Conservation (phyloP, 2,113 vertebrate species). For the Cranoglanis bouderius region DNA sequence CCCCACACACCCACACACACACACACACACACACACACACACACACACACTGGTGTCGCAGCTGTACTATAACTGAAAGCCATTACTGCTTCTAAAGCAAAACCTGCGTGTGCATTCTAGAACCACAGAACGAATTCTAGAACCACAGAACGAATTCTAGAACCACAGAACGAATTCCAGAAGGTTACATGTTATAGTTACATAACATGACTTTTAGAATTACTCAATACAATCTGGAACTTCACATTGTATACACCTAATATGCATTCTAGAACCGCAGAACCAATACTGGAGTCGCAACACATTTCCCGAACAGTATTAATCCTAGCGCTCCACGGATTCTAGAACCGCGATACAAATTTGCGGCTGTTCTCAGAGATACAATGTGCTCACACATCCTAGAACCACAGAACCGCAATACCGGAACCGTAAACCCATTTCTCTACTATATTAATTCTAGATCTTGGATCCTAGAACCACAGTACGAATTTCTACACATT, state of each 20-base stretch:
- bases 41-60: not conserved
- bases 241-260: not conserved
- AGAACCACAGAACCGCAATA: not conserved
- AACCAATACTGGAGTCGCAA: not conserved
- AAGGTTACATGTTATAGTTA: not conserved
- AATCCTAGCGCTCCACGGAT: no score
- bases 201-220: not conserved
- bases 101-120: not conserved
- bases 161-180: not conserved
- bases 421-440: no score
- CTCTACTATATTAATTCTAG: no score
- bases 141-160: not conserved
- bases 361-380: no score
- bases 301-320: not conserved
- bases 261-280: not conserved
- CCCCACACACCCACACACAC: not conserved
- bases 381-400: not conserved
- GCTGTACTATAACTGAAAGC: not conserved
- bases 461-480: not conserved
- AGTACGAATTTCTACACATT: no score
- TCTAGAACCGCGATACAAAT: not conserved
- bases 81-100: not conserved
- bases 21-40: not conserved
- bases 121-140: not conserved
- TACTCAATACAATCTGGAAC: not conserved